Evolutionary conservation across 2,888 invertebrate species (phyloP).

Genomic region (Tinea pellionella): DNA sequence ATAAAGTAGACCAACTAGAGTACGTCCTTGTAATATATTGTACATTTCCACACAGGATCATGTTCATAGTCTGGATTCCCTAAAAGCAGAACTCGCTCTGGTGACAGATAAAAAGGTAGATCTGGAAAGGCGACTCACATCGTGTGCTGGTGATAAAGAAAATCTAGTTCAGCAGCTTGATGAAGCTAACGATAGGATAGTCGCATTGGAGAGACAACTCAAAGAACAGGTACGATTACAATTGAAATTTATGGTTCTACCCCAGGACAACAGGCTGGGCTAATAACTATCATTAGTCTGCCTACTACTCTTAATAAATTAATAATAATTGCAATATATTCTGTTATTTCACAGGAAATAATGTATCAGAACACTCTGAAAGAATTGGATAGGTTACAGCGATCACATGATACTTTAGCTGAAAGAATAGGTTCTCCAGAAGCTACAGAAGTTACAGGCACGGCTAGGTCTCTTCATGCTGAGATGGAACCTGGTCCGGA

Average conservation of each 20-base stretch:
- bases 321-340: too few species aligned
- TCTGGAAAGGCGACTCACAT: conserved; percentile 82
- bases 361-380: conserved; percentile 66
- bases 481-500: conserved; percentile 88
- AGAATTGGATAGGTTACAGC: conserved; percentile 78
- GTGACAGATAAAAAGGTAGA: conserved; percentile 86
- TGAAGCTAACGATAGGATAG: conserved; percentile 89
- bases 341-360: conserved; percentile 61
- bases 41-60: conserved; percentile 74
- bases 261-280: too few species aligned
- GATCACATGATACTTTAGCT: conserved; percentile 77
- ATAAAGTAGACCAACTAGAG: too few species aligned
- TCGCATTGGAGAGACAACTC: conserved; percentile 84
- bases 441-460: conserved; percentile 44
- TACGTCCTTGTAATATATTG: too few species aligned
- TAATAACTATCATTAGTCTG: too few species aligned
- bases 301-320: too few species aligned
- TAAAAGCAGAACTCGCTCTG: conserved; percentile 88
- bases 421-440: conserved; percentile 76
- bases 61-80: conserved; percentile 86
- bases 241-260: too few species aligned
- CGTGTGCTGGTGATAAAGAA: conserved; percentile 83
- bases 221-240: conserved; percentile 80
- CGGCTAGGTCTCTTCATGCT: conserved; percentile 82
- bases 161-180: conserved; percentile 83